Conservation (phyloP, 2,113 vertebrate species). For the Eulemur macaco region DNA sequence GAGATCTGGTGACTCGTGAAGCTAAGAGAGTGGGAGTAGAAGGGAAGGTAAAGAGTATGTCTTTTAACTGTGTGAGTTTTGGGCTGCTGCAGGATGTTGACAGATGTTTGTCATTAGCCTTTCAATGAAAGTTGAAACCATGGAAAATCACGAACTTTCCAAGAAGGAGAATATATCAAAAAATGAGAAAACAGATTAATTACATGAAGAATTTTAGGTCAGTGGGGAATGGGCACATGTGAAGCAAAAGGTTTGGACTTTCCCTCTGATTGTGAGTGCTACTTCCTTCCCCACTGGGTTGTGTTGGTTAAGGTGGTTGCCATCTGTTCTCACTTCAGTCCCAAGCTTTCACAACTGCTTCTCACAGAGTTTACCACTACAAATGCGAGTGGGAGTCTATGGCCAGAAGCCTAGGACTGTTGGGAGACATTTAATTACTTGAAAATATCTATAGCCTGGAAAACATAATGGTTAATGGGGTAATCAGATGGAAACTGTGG, state of each 20-base stretch:
- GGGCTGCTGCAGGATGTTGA: background rate
- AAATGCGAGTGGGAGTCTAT: background rate
- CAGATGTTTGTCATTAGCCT: background rate
- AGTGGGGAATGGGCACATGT: background rate
- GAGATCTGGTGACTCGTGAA: background rate
- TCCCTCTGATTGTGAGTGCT: background rate
- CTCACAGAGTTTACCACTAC: background rate
- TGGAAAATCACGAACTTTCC: background rate
- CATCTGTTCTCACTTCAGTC: background rate
- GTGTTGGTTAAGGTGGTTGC: background rate
- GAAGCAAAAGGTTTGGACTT: background rate
- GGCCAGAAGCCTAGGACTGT: constrained; percentile 76
- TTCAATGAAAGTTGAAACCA: background rate
- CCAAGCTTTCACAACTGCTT: background rate
- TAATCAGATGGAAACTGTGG: constrained; percentile 79
- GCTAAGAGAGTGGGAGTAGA: background rate
- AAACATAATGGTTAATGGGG: constrained; percentile 84
- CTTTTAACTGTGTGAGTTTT: background rate
- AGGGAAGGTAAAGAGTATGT: background rate
- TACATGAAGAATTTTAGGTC: background rate
- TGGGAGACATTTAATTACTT: constrained; percentile 83
- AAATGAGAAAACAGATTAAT: background rate
- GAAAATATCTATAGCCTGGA: constrained; percentile 81
- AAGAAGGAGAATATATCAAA: background rate
- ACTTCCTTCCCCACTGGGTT: background rate